phyloP scores from a whole-genome alignment of 2,797 vertebrate species.

The Apogon talboti region DNA sequence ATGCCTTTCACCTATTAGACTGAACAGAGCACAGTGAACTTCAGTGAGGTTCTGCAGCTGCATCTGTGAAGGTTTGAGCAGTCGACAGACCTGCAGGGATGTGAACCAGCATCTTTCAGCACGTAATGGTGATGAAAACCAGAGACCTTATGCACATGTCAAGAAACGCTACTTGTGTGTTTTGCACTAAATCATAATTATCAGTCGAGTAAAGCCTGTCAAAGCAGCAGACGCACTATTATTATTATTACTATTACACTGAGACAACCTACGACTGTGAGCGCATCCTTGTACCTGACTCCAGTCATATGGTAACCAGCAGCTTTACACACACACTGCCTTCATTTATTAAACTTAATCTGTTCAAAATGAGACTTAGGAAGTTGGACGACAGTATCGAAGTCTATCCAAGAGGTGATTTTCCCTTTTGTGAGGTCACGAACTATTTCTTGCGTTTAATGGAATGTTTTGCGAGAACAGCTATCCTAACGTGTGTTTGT shows the following conservation, averaged over 20 bases:
- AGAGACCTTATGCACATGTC: conserved; percentile 6
- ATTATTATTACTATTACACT: conserved; percentile 7
- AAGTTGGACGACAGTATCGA: conserved; percentile 47
- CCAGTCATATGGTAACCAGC: conserved; percentile 25
- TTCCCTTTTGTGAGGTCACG: conserved; percentile 29
- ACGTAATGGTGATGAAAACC: conserved; percentile 18
- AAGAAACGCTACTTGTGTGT: background rate
- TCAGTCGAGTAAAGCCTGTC: background rate
- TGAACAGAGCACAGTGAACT: conserved; percentile 9
- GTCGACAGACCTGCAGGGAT: conserved; percentile 34
- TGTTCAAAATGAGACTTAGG: conserved; percentile 43
- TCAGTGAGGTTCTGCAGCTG: conserved; percentile 24
- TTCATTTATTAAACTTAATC: conserved; percentile 38
- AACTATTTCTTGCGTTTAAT: conserved; percentile 47
- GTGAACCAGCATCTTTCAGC: conserved; percentile 13
- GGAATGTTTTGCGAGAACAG: conserved; percentile 34
- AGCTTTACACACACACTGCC: conserved; percentile 36
- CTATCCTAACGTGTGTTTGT: conserved; percentile 28
- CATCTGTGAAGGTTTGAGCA: conserved; percentile 18
- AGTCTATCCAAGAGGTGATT: conserved; percentile 37
- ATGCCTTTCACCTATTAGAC: too few species aligned
- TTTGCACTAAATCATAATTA: conserved; percentile 7
- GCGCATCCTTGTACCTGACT: conserved; percentile 30
- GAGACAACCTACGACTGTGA: conserved; percentile 47
- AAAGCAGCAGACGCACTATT: background rate